Percentiles rank a stretch among this genome's conserved stretches.
Evolutionary conservation across 2,113 vertebrate species (phyloP).

Genomic region (Heterochromis multidens): DNA sequence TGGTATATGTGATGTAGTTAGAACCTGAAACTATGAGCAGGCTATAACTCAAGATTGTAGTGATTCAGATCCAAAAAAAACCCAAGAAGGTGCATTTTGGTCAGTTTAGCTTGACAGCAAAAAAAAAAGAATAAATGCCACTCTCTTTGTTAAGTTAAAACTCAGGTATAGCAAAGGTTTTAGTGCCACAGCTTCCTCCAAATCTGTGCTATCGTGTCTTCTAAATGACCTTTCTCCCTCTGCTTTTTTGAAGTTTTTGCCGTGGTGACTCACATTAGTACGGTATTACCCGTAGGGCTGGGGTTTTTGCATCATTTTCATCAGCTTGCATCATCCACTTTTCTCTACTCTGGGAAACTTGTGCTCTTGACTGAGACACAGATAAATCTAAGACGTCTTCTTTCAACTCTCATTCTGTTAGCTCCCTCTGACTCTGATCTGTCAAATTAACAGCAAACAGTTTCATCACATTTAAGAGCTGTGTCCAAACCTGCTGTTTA

Average conservation of each 20-base stretch:
- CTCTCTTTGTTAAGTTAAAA: background rate
- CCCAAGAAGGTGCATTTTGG: background rate
- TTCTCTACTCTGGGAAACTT: constrained; percentile 68
- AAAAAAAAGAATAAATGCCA: background rate
- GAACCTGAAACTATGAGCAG: background rate
- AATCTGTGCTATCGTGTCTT: constrained; percentile 27
- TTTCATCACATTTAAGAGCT: constrained; percentile 54
- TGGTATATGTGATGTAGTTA: background rate
- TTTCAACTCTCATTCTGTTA: constrained; percentile 55
- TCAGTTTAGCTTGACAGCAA: background rate
- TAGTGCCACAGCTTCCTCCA: background rate
- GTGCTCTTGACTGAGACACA: constrained; percentile 64
- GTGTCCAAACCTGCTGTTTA: constrained; percentile 25
- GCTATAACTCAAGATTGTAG: background rate
- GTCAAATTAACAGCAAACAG: constrained; percentile 47
- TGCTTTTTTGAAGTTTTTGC: constrained; percentile 49
- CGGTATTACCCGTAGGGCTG: constrained; percentile 60
- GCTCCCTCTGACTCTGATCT: constrained; percentile 54
- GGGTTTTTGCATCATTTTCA: constrained; percentile 76
- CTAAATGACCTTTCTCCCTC: constrained; percentile 50
- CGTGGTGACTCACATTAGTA: constrained; percentile 64
- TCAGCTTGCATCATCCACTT: constrained; percentile 74
- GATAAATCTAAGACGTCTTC: constrained; percentile 65
- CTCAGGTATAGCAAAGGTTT: background rate
- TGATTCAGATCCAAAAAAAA: background rate